These are phyloP conservation scores for Andricus curvator DNA, from an alignment of 2,888 invertebrate species.

Conservation along the genomic window DNA sequence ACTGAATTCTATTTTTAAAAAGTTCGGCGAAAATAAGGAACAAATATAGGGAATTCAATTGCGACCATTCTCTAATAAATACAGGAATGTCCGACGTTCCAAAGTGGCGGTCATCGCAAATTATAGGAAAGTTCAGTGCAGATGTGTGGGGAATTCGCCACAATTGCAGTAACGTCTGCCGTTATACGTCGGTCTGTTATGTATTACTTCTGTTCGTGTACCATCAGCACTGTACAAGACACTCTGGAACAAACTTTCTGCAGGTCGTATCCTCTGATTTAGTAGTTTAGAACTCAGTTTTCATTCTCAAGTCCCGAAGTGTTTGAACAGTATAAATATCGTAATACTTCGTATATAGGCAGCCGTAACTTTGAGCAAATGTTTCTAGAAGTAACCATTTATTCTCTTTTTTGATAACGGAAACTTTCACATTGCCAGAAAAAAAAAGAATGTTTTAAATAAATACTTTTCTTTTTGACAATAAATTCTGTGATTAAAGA, in stretches of 20 bases:
- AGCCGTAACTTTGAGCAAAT: constrained; percentile 33
- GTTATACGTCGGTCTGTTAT: constrained; percentile 18
- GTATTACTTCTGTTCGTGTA: constrained; percentile 20
- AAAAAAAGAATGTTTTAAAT: neutral
- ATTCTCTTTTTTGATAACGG: neutral
- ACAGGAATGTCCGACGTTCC: constrained; percentile 5
- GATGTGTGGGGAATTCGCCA: constrained; percentile 14
- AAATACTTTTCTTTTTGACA: neutral
- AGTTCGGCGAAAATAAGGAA: neutral
- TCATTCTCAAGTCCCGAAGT: constrained; percentile 14
- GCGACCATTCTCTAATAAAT: constrained; percentile 14
- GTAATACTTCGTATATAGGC: neutral
- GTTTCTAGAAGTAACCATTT: constrained; percentile 2
- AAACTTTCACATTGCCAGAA: neutral
- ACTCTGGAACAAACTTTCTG: constrained; percentile 25
- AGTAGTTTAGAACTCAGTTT: constrained; percentile 37
- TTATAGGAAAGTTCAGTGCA: constrained; percentile 24
- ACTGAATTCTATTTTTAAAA: neutral
- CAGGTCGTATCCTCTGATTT: constrained; percentile 31
- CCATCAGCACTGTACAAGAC: constrained; percentile 22
- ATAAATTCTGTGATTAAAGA: too few relatives aligned
- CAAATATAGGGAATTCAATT: neutral
- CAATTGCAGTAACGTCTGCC: constrained; percentile 26
- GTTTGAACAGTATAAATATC: constrained; percentile 32
- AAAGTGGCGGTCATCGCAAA: constrained; percentile 23